These are phyloP conservation scores for Ptychodera flava DNA, from an alignment of 35 echinoderm and acorn worm species.

Conservation along the genomic window DNA sequence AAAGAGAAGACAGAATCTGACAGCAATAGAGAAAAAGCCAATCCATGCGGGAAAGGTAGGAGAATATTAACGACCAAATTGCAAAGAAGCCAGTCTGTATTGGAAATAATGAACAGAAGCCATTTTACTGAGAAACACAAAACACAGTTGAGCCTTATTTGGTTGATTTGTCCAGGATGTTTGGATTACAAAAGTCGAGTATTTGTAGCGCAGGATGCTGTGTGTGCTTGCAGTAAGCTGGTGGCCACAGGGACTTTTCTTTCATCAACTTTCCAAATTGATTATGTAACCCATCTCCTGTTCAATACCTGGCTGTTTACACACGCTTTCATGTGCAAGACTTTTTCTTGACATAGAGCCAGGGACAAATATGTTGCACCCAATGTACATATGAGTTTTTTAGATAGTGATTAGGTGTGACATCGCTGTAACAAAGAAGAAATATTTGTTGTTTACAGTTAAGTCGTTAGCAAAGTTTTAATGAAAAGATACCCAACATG, in stretches of 20 bases:
- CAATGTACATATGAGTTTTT: no score
- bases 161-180: neutral
- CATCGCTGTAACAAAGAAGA: no score
- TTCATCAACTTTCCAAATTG: neutral
- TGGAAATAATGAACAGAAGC: slow-evolving; percentile 34
- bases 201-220: no score
- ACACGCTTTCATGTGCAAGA: neutral
- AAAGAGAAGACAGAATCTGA: slow-evolving; percentile 7
- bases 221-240: no score
- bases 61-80: slow-evolving; percentile 12
- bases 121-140: neutral
- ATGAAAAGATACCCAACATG: no score
- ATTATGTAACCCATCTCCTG: neutral
- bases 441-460: no score
- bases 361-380: no score
- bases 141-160: neutral
- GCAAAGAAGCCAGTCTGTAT: slow-evolving; percentile 38
- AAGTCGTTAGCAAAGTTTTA: no score
- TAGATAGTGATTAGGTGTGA: no score
- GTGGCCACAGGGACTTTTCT: no score
- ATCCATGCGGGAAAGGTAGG: slow-evolving; percentile 51
- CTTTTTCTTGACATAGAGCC: no score
- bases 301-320: neutral
- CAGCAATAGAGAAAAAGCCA: neutral
- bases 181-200: no score